Evolutionary conservation across 2,888 invertebrate genomes (phyloP), one percentile per base, ranked within the genome.

Genomic region (Atrina japonica): DNA sequence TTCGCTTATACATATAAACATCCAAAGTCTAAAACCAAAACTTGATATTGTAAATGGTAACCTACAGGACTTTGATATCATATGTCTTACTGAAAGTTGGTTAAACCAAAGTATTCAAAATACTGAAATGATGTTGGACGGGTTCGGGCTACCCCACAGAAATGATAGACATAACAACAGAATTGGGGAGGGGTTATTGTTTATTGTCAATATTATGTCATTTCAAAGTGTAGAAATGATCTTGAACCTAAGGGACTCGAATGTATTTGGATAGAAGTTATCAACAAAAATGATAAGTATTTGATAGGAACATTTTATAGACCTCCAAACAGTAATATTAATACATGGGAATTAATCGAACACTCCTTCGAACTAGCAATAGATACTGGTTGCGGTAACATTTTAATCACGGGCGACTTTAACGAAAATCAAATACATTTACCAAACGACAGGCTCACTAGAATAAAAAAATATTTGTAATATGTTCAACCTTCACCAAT

Each of bases 211-310:
- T 14, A 47, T 21, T 21, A 47, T 47, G 7, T 47, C 6, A 21
- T 47, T 21, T 47, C 47, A 7, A 47, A 47, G 16, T n/a, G 47
- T 18, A n/a, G 47, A 18, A 21, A 18, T 18, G 47, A 47, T 16
- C 21, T 47, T 18, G 47, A 47, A 47, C 18, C 16, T 47, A n/a
- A 21, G 47, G 47, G 47, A 18, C 21, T 47, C 7, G 47, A 47
- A 47, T 47, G 47, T 47, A n/a, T 47, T 16, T 47, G 47, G 47
- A 47, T 47, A 14, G 47, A 47, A 21, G 47, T 47, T 18, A 18
- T 21, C 7, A 16, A 7, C n/a, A 47, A 47, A 14, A 47, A 47
- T 14, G 47, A 47, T 7, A 21, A 47, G 47, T 21, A n/a, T 47
- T 21, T 47, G 7, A 18, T 47, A n/a, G n/a, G 18, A 18, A 18